Evolutionary conservation across 2,888 invertebrate species (phyloP), one percentile per base, ranked within the genome.

Genomic region (Andrena chrysosceles): DNA sequence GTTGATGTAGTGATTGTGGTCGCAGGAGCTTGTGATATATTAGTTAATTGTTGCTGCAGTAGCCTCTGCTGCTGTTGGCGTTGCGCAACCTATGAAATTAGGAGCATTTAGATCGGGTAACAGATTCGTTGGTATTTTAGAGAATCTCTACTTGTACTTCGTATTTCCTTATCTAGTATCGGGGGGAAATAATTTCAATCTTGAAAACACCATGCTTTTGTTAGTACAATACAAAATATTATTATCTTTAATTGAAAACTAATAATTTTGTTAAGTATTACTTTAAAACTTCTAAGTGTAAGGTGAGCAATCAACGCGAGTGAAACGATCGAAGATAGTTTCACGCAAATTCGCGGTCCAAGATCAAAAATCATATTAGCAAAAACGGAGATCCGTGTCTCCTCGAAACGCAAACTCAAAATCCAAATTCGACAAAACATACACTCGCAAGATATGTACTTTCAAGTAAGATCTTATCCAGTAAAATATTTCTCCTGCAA

Each of bases 11-110:
- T 91, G 60, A 92, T 93, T 52, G 90, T 85, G 49, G 92, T 92
- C 68, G 93, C 90, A 59, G 92, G 84, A 56, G 92, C 91, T 81
- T 92, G 93, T 56, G 90, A 83, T 52, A 89, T 80, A 66, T 88
- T 91, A 33, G 89, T 92, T 81, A 93, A 91, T 77, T 94, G 93
- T 87, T 95, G 95, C 87, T 95, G 95, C 62, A 95, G 94, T 64
- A 95, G 91, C 77, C 96, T 95, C 89, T 95, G 95, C 83, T 95
- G 95, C 89, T 96, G 96, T 90, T 96, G 97, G 1, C 96, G 95
- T 89, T 97, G 96, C 0, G 96, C 96, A 79, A 96, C 96, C 96
- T 96, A 90, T 63, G 29, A 13, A 52, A 29, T 13, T 8, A 59
- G 23, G 6, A 56, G 6, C 23, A 72, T 29, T 52, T 35, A 31